A percentile compares a stretch with the other conserved stretches of the same genome.
These are phyloP conservation scores for Setophaga coronata DNA, from an alignment of 2,113 vertebrate genomes.

Conservation along the genomic window DNA sequence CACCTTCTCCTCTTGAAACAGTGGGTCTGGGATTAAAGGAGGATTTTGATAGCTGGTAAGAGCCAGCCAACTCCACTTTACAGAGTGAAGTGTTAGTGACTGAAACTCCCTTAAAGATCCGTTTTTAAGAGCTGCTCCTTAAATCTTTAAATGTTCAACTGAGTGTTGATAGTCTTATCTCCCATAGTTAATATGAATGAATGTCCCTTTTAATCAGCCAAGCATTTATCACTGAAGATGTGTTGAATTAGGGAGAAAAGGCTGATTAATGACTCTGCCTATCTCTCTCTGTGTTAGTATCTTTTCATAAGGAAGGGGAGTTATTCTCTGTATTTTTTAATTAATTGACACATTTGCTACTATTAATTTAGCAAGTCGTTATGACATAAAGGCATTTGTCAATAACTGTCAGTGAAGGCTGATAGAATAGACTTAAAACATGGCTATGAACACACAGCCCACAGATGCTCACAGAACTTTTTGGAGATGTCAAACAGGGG, in stretches of 20 bases:
- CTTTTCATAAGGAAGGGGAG: neutral
- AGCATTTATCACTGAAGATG: neutral
- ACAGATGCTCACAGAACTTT: neutral
- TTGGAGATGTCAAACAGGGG: neutral
- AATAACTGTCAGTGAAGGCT: neutral
- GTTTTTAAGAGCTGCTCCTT: neutral
- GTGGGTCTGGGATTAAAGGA: neutral
- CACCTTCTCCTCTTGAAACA: neutral
- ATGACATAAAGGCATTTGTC: conserved; percentile 32
- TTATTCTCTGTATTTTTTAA: neutral
- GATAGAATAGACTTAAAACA: neutral
- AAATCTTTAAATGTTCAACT: neutral
- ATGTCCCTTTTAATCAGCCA: neutral
- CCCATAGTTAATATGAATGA: neutral
- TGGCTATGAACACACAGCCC: neutral
- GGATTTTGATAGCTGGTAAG: neutral
- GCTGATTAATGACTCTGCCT: neutral
- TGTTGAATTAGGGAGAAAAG: neutral
- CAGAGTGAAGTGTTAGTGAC: neutral
- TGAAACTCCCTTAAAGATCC: neutral
- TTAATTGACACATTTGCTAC: neutral
- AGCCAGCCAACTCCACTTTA: neutral
- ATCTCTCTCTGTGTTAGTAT: neutral
- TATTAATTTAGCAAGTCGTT: neutral
- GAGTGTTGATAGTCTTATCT: neutral